These are phyloP conservation scores for Mastomys coucha DNA, from an alignment of 2,113 vertebrate genomes.

Conservation along the genomic window DNA sequence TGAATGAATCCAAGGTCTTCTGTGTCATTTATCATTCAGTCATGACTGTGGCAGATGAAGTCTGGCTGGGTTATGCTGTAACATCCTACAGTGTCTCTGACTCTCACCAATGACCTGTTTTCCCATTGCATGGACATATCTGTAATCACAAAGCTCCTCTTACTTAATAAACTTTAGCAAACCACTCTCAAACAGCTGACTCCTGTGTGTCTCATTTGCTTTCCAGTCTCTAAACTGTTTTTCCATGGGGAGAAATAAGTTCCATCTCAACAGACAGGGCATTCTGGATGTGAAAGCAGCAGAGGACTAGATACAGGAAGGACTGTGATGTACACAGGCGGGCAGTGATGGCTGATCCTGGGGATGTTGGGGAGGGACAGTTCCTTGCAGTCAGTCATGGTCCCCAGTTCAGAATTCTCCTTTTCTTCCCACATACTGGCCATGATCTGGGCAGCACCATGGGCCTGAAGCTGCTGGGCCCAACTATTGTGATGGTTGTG, in stretches of 20 bases:
- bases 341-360: neutral
- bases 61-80: neutral
- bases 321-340: too few relatives aligned
- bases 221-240: neutral
- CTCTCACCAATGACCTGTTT: neutral
- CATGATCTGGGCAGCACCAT: too few relatives aligned
- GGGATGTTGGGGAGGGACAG: neutral
- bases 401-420: neutral
- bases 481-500: too few relatives aligned
- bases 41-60: neutral
- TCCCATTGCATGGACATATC: neutral
- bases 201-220: neutral
- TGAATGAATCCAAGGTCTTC: neutral
- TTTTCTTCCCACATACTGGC: neutral
- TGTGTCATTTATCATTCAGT: neutral
- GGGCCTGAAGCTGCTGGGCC: neutral
- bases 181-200: neutral
- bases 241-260: neutral
- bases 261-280: neutral
- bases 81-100: neutral
- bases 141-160: neutral
- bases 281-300: neutral
- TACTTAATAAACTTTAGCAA: constrained; percentile 42
- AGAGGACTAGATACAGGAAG: neutral
- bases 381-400: too few relatives aligned